Evolutionary conservation across 2,113 vertebrate species (phyloP).

Genomic region (Brachypodius melanocephalos): DNA sequence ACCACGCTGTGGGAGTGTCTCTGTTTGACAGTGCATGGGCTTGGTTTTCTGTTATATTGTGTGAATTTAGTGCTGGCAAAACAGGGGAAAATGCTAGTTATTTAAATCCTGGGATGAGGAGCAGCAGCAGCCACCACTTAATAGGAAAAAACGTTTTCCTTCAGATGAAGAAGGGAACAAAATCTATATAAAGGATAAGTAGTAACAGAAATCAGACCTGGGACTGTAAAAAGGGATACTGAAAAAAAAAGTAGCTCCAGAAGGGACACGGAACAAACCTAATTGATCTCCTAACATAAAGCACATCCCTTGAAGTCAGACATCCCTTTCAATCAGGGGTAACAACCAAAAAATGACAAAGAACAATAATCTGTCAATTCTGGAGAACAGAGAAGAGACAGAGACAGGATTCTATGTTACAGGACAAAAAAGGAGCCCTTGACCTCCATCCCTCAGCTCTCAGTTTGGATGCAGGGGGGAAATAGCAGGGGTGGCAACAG

Average conservation of each 20-base stretch:
- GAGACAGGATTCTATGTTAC: background rate
- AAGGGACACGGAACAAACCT: background rate
- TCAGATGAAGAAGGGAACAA: background rate
- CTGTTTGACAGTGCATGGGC: background rate
- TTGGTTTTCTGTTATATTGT: constrained; percentile 2
- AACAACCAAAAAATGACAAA: background rate
- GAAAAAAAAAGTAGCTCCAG: background rate
- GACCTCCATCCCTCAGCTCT: background rate
- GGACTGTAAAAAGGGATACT: background rate
- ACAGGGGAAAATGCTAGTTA: background rate
- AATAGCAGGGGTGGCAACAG: background rate
- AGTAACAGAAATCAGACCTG: background rate
- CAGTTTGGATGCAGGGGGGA: background rate
- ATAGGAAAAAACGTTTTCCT: background rate
- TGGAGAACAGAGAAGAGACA: background rate
- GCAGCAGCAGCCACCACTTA: background rate
- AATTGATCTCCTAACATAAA: background rate
- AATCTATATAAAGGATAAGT: background rate
- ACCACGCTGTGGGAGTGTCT: background rate
- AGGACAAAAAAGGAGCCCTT: background rate
- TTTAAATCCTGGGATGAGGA: constrained; percentile 24
- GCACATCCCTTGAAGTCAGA: background rate
- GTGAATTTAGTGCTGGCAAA: constrained; percentile 11
- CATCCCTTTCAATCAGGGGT: background rate
- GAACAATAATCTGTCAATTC: background rate